phyloP scores from a whole-genome alignment of 2,888 invertebrate genomes.

The Dasysyrphus albostriatus region DNA sequence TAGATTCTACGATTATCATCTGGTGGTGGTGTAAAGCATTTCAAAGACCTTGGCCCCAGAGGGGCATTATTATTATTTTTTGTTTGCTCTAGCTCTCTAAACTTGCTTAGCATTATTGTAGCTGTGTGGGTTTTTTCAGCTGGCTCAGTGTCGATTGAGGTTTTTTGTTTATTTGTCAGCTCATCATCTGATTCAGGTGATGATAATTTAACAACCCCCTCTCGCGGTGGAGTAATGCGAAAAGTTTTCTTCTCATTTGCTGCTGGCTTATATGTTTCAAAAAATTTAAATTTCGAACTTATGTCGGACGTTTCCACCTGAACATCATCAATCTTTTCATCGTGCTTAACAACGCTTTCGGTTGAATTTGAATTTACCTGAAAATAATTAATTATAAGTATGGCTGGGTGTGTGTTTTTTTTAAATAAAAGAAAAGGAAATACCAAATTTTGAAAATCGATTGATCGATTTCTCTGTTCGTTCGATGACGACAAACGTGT shows the following conservation, averaged over 20 bases:
- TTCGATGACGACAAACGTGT: constrained; percentile 53
- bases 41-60: constrained; percentile 90
- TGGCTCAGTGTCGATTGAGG: constrained; percentile 76
- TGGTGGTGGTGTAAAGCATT: constrained; percentile 95
- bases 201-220: constrained; percentile 87
- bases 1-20: constrained; percentile 85
- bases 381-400: background rate
- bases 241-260: constrained; percentile 89
- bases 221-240: constrained; percentile 94
- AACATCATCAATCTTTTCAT: constrained; percentile 90
- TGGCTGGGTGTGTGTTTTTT: background rate
- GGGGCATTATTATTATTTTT: constrained; percentile 79
- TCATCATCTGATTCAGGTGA: constrained; percentile 87
- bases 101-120: constrained; percentile 93
- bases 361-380: constrained; percentile 62
- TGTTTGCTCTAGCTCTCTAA: constrained; percentile 94
- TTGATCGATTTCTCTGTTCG: constrained; percentile 72
- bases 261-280: constrained; percentile 91
- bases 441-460: constrained; percentile 70
- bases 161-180: constrained; percentile 85
- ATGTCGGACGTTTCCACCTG: constrained; percentile 92
- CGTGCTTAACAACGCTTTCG: constrained; percentile 90
- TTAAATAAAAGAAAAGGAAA: background rate
- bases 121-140: constrained; percentile 88
- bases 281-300: constrained; percentile 94